Evolutionary conservation across 2,797 vertebrate species (phyloP).

Genomic region (Clarias fuscus): DNA sequence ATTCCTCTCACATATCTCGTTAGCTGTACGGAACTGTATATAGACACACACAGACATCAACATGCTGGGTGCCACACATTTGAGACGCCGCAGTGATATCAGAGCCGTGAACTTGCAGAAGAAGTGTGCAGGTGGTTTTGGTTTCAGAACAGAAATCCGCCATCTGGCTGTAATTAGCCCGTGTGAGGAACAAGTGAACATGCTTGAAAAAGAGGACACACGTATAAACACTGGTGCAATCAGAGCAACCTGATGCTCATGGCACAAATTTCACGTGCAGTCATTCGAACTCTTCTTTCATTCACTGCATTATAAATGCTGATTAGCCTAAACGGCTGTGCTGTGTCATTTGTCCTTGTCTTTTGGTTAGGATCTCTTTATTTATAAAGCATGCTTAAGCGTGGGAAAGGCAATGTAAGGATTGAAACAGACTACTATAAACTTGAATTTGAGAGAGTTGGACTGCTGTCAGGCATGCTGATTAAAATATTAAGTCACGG

Average conservation of each 20-base stretch:
- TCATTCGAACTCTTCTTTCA: background rate
- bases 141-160: conserved; percentile 61
- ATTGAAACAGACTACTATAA: background rate
- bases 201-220: background rate
- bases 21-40: conserved; percentile 53
- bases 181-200: conserved; percentile 49
- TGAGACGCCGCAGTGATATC: background rate
- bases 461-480: background rate
- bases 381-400: background rate
- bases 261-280: background rate
- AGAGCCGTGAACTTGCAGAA: no score
- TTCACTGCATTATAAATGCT: background rate
- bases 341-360: background rate
- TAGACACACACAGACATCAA: conserved; percentile 38
- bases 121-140: conserved; percentile 71
- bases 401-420: background rate
- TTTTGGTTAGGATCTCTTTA: background rate
- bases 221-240: background rate
- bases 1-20: conserved; percentile 34
- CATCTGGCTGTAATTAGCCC: conserved; percentile 65
- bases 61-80: background rate
- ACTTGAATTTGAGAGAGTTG: background rate
- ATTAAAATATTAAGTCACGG: background rate
- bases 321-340: background rate
- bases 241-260: background rate